A percentile compares a stretch with the other conserved stretches of the same genome.
Evolutionary conservation across 2,797 vertebrate genomes (phyloP).

Genomic region (Hydrocynus forskahlii): DNA sequence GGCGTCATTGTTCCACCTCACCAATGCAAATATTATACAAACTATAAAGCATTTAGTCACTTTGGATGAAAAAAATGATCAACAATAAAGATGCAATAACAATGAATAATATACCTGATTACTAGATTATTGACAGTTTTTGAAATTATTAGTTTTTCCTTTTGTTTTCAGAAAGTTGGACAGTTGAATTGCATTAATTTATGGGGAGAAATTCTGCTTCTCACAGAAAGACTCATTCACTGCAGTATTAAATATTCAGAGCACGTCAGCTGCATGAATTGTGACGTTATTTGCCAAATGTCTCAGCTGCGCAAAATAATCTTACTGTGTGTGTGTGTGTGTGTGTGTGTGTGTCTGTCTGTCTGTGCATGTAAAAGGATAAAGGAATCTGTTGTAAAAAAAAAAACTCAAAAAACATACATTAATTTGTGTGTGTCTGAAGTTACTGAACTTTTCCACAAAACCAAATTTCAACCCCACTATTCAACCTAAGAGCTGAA

Average conservation of each 20-base stretch:
- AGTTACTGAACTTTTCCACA: background rate
- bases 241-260: conserved; percentile 24
- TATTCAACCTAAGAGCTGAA: background rate
- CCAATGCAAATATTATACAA: no score
- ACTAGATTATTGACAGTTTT: no score
- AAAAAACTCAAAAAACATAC: background rate
- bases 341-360: background rate
- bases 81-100: no score
- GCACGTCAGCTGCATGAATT: background rate
- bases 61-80: no score
- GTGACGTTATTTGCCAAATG: conserved; percentile 27
- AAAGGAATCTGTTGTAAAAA: no score
- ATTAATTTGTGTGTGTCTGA: background rate
- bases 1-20: no score
- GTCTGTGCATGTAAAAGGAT: background rate
- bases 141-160: no score
- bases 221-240: conserved; percentile 19
- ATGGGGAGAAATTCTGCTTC: background rate
- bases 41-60: no score
- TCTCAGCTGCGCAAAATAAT: conserved; percentile 1
- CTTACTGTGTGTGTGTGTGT: conserved; percentile 14
- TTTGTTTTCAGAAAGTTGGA: no score
- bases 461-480: background rate
- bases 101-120: no score
- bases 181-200: no score